phyloP scores from a whole-genome alignment of 2,888 invertebrate genomes.

The Pandemis corylana region DNA sequence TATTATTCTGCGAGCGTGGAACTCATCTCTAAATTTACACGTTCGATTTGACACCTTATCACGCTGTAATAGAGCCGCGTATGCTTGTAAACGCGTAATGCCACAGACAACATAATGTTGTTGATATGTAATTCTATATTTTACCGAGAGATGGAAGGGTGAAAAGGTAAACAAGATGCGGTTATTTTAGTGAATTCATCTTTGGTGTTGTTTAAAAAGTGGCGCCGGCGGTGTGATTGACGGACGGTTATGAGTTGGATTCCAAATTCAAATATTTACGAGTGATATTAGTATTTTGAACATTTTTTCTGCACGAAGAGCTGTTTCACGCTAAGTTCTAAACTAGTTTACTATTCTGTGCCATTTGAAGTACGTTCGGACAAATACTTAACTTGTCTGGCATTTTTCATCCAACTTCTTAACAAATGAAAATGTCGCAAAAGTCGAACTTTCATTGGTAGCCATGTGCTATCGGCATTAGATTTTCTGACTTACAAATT shows the following conservation, averaged over 20 bases:
- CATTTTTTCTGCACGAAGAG: not conserved
- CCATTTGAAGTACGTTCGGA: not conserved
- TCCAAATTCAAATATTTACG: conserved; percentile 15
- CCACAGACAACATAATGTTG: conserved; percentile 54
- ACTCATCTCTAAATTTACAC: conserved; percentile 43
- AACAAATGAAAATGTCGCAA: too few species aligned
- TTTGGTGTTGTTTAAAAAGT: conserved; percentile 77
- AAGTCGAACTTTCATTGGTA: too few species aligned
- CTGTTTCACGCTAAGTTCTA: not conserved
- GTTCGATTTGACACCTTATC: conserved; percentile 58
- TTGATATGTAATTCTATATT: conserved; percentile 81
- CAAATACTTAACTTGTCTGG: not conserved
- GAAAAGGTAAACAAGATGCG: conserved; percentile 79
- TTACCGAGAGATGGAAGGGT: conserved; percentile 81
- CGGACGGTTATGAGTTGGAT: conserved; percentile 66
- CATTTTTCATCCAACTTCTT: not conserved
- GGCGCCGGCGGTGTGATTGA: conserved; percentile 79
- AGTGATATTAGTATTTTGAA: conserved; percentile 10
- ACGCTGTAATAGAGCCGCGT: conserved; percentile 40
- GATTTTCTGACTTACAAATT: not conserved
- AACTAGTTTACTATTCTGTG: not conserved
- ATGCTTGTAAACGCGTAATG: conserved; percentile 30
- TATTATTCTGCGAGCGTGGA: conserved; percentile 55
- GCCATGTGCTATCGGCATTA: too few species aligned
- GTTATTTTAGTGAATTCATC: conserved; percentile 83